phyloP scores from a whole-genome alignment of 2,113 vertebrate genomes.

The Dermatemys mawii region DNA sequence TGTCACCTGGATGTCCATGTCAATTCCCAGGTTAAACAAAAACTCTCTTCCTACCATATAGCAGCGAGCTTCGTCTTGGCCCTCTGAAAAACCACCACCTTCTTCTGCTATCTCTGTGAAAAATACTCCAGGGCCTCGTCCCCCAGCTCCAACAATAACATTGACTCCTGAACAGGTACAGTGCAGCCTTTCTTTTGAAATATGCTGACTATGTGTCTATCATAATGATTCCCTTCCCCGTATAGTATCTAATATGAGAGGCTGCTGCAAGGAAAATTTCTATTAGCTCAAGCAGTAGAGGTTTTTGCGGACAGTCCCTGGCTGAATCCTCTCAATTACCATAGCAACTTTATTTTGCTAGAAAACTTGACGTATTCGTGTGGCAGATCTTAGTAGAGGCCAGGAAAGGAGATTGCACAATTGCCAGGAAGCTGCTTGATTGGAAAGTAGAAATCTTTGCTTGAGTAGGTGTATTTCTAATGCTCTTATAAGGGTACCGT shows the following conservation, averaged over 20 bases:
- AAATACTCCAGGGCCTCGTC: constrained; percentile 28
- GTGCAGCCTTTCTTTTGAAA: neutral
- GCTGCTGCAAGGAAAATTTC: neutral
- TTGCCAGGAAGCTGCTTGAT: neutral
- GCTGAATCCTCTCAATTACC: neutral
- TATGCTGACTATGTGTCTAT: neutral
- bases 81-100: neutral
- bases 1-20: neutral
- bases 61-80: constrained; percentile 16
- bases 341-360: neutral
- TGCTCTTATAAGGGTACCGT: accelerated
- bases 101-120: constrained; percentile 56
- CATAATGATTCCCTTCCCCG: neutral
- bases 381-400: neutral
- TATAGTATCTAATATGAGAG: neutral
- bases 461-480: neutral
- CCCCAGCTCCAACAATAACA: constrained; percentile 42
- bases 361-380: neutral
- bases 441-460: neutral
- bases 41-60: neutral
- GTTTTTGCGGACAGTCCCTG: neutral
- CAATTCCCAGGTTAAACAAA: neutral
- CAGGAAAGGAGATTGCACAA: neutral
- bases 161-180: constrained; percentile 80
- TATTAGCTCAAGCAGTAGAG: neutral